Evolutionary conservation across 2,797 vertebrate species (phyloP).

Genomic region (Galagoides demidoff): DNA sequence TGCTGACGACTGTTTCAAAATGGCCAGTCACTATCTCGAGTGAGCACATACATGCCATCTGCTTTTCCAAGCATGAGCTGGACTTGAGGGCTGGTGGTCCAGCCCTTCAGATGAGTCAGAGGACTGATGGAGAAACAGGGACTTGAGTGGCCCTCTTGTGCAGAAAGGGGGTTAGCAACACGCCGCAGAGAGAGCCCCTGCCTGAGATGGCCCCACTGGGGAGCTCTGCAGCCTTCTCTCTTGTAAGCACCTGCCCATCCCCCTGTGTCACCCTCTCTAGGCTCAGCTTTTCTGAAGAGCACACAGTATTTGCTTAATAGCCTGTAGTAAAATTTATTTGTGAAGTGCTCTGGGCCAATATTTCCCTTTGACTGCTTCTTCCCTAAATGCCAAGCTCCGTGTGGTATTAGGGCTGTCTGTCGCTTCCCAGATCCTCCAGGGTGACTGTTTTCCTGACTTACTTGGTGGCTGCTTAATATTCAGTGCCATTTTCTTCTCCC

Average conservation of each 20-base stretch:
- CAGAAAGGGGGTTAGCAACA: accelerated
- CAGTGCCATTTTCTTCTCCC: background rate
- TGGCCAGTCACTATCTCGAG: accelerated
- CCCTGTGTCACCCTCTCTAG: background rate
- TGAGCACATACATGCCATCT: accelerated
- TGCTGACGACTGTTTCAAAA: accelerated
- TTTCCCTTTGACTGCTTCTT: background rate
- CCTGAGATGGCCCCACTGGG: accelerated
- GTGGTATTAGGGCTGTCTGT: slow-evolving; percentile 1
- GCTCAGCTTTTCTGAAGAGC: background rate
- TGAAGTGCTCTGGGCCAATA: background rate
- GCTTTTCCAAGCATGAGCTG: background rate
- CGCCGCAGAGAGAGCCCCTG: accelerated
- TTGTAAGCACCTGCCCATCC: background rate
- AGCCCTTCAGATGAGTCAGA: background rate
- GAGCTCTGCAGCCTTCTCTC: accelerated
- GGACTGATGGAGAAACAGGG: accelerated
- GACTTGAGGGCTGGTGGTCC: background rate
- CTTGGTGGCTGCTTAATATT: background rate
- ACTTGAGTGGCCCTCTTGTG: accelerated
- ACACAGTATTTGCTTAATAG: background rate
- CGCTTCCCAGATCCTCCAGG: background rate
- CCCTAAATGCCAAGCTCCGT: background rate
- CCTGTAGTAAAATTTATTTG: background rate
- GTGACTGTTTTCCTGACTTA: slow-evolving; percentile 4